Base-by-base conservation (phyloP, 2,888 invertebrate species). In the Mimas tiliae region DNA sequence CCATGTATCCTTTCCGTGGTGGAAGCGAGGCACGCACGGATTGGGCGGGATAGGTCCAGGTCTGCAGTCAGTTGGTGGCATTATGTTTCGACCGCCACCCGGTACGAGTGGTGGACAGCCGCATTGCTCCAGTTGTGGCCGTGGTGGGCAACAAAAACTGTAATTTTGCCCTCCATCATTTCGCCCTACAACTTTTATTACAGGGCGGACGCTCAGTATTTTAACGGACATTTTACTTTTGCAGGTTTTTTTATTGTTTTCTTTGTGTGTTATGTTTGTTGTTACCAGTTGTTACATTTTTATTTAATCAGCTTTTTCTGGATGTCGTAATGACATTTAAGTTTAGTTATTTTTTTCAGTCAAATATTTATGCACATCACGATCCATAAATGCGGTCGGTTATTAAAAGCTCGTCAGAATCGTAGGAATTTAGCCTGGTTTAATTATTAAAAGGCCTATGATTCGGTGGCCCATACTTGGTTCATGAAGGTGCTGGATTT, bases 11-110 rank as follows among this genome's bases (percentile, higher is more conserved):
- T 84, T 77, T n/a, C 84, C 86, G 27, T 84, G 77, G 67, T 82
- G 84, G 74, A 70, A 85, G 27, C 53, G 70, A 1, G 92, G 92
- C 0, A 76, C 74, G 75, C 91, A 91, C 66, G 82, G 87, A 72
- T 82, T 87, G n/a, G 73, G 80, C 52, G 81, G 81, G 65, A 85
- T 78, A 34, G 74, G 82, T n/a, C 70, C 80, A 7, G 79, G 88
- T 19, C 69, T 78, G 77, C 87, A 87, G 64, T 74, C 79, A 0
- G 77, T 64, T 1, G 85, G 87, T 0, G 83, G 86, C n/a, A 76
- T 74, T 55, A 88, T 84, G 3, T 80, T 74, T 19, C 80, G 74
- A 6, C 84, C 79, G 8, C 78, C 78, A 6, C 85, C 82, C 0
- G 83, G 83, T 33, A 73, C 74, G 3, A 72, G 69, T 1, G 75